phyloP scores from a whole-genome alignment of 2,797 vertebrate genomes.

The Sebastiscus tertius region DNA sequence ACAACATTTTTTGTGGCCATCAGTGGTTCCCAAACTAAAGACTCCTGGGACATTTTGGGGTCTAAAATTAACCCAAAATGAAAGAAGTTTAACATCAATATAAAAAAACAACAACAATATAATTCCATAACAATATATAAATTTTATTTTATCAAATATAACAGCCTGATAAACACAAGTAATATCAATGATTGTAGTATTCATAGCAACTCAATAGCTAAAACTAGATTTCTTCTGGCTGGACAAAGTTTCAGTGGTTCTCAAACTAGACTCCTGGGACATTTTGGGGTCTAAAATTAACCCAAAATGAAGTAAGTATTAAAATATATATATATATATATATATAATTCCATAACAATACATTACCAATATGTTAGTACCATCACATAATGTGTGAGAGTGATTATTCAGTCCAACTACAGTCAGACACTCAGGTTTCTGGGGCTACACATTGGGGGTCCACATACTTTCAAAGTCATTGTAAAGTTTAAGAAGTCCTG shows the following conservation, averaged over 20 bases:
- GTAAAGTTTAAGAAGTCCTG: neutral
- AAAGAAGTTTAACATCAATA: too few relatives aligned
- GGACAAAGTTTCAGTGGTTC: neutral
- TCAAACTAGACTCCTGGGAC: slow-evolving; percentile 5
- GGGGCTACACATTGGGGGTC: too few relatives aligned
- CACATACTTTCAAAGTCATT: too few relatives aligned
- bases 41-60: too few relatives aligned
- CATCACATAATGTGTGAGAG: too few relatives aligned
- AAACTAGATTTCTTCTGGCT: neutral
- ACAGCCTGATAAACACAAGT: neutral
- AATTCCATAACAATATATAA: too few relatives aligned
- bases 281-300: neutral
- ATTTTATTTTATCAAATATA: neutral
- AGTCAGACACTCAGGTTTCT: too few relatives aligned
- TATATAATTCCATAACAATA: neutral
- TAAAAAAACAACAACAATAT: too few relatives aligned
- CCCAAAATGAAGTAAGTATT: neutral
- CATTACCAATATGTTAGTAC: neutral
- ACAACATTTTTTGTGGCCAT: too few relatives aligned
- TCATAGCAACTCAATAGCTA: neutral
- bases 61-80: too few relatives aligned
- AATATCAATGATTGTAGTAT: neutral
- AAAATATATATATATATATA: neutral
- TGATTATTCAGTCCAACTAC: too few relatives aligned
- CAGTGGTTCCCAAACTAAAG: too few relatives aligned